Conservation (phyloP, 2,888 invertebrate species). For the Pyrrhosoma nymphula region DNA sequence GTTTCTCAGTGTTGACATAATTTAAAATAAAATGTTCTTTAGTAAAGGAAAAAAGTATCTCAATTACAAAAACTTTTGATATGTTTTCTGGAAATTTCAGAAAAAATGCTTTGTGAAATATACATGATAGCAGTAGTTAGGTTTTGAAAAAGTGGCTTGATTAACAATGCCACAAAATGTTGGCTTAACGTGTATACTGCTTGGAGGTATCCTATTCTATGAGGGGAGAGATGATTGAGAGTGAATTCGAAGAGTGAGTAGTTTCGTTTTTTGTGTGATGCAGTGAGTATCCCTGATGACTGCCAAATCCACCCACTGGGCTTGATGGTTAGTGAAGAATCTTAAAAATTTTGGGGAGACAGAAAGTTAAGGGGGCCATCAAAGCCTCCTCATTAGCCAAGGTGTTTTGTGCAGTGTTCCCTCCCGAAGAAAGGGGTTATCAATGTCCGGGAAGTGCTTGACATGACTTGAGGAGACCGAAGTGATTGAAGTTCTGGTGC, state of each 20-base stretch:
- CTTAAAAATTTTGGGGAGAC: not conserved
- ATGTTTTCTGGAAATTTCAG: slow-evolving; percentile 43
- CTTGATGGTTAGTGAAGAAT: slow-evolving; percentile 42
- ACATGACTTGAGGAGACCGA: slow-evolving; percentile 22
- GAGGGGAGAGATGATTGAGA: not conserved
- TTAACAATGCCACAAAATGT: slow-evolving; percentile 28
- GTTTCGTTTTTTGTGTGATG: slow-evolving; percentile 10
- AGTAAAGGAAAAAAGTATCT: slow-evolving; percentile 30
- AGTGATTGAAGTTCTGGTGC: slow-evolving; percentile 59
- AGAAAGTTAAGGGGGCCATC: not conserved
- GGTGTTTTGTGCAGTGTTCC: not conserved
- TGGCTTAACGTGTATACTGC: slow-evolving; percentile 56
- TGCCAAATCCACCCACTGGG: not conserved
- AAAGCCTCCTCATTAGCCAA: not conserved
- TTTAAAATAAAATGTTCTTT: not conserved
- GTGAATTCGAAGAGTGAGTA: slow-evolving; percentile 10
- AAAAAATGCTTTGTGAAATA: slow-evolving; percentile 52
- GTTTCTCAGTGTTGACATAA: not conserved
- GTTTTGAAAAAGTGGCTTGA: slow-evolving; percentile 17
- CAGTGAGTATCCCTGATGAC: not conserved
- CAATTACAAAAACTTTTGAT: slow-evolving; percentile 45
- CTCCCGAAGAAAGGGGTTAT: not conserved
- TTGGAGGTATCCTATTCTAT: not conserved
- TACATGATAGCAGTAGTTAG: slow-evolving; percentile 44
- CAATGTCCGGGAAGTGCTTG: slow-evolving; percentile 22